phyloP scores from a whole-genome alignment of 2,888 invertebrate genomes.

The Thereva unica region DNA sequence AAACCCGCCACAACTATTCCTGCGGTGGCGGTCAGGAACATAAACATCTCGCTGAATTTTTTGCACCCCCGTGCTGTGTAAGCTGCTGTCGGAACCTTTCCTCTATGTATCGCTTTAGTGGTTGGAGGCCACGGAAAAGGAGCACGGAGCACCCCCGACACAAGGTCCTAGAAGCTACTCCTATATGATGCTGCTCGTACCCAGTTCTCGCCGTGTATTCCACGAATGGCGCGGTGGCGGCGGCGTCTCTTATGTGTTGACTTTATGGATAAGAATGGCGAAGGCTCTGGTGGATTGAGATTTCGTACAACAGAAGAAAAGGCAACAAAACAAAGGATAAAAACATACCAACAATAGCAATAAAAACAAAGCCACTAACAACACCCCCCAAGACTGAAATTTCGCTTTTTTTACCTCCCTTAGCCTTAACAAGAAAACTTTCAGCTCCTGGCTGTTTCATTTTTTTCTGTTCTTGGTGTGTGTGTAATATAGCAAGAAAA shows the following conservation, averaged over 20 bases:
- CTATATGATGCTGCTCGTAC: no score
- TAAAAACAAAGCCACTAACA: conserved; percentile 22
- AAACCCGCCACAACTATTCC: not conserved
- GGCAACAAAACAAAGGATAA: not conserved
- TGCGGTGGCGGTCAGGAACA: not conserved
- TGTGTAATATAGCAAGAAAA: conserved; percentile 4
- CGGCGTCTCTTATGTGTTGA: conserved; percentile 6
- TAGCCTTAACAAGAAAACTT: conserved; percentile 29
- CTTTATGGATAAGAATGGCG: conserved; percentile 12
- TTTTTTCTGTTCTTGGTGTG: conserved; percentile 1
- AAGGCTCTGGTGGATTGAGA: conserved; percentile 27
- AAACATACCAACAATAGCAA: conserved; percentile 18
- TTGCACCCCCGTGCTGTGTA: no score
- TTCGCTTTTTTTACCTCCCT: not conserved
- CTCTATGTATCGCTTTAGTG: no score
- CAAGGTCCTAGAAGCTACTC: no score
- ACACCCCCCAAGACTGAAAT: conserved; percentile 1
- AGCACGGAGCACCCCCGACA: no score
- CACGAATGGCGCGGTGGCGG: no score
- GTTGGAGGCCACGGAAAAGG: no score
- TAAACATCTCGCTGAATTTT: conserved; percentile 1
- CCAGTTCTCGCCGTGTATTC: no score
- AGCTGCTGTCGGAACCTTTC: no score
- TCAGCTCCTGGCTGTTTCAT: conserved; percentile 11
- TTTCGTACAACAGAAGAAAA: conserved; percentile 3